phyloP scores from a whole-genome alignment of 2,113 vertebrate species.

The Emberiza fucata region DNA sequence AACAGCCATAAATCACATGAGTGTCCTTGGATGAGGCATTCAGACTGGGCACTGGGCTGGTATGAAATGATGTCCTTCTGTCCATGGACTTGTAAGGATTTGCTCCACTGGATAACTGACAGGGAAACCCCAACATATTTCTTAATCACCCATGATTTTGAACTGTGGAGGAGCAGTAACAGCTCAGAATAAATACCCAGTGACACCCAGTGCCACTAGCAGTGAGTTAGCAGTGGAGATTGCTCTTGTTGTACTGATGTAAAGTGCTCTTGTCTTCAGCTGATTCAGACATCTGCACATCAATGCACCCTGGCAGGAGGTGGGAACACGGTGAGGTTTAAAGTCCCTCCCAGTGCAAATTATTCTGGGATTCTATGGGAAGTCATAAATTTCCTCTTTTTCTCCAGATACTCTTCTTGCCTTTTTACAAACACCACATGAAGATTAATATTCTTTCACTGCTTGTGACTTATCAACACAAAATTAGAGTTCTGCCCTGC shows the following conservation, averaged over 20 bases:
- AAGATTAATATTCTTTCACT: not conserved
- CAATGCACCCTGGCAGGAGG: not conserved
- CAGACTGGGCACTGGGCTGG: not conserved
- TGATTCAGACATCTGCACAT: not conserved
- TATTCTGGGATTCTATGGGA: not conserved
- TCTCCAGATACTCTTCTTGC: not conserved
- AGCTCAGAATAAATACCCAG: not conserved
- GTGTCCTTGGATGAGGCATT: not conserved
- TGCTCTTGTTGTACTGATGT: not conserved
- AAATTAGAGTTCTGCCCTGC: not conserved
- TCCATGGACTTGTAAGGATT: not conserved
- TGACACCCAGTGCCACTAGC: not conserved
- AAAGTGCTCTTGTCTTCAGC: not conserved
- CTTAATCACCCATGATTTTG: not conserved
- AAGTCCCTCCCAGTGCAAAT: not conserved
- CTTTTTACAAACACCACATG: not conserved
- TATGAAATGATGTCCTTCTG: not conserved
- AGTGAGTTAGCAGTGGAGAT: not conserved
- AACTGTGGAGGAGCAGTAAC: not conserved
- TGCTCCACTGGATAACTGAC: not conserved
- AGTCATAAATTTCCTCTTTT: not conserved
- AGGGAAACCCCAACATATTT: not conserved
- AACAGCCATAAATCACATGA: rapidly evolving
- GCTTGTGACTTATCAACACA: not conserved
- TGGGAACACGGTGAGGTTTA: not conserved